Evolutionary conservation across 2,113 vertebrate species (phyloP).

Genomic region (Sterna hirundo): DNA sequence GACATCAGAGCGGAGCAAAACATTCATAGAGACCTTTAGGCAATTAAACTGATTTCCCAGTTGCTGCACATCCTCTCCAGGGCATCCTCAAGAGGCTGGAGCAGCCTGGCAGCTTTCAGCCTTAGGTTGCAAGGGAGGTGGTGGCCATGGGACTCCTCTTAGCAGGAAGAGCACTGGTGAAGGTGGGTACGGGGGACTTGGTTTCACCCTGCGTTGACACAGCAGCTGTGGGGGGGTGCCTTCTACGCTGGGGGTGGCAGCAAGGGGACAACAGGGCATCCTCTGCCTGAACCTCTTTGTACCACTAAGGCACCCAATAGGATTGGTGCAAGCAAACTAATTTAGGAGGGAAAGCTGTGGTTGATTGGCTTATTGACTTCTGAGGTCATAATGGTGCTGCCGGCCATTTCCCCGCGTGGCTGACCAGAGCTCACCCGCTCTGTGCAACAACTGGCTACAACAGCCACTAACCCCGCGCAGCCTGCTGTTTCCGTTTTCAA

Average conservation of each 20-base stretch:
- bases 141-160: background rate
- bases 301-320: background rate
- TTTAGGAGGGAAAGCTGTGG: background rate
- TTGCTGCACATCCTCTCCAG: background rate
- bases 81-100: background rate
- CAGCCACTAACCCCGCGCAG: accelerated
- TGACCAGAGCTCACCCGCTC: accelerated
- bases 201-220: background rate
- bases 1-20: background rate
- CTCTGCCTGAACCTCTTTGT: background rate
- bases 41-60: background rate
- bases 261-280: background rate
- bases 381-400: background rate
- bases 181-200: accelerated
- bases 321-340: background rate
- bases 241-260: background rate
- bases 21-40: background rate
- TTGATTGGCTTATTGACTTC: background rate
- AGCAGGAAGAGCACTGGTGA: accelerated
- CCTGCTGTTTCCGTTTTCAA: background rate
- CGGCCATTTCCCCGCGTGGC: accelerated
- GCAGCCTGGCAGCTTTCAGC: background rate
- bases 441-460: background rate
- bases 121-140: background rate
- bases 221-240: accelerated